Base-by-base conservation (phyloP, 2,888 invertebrate species). In the Hylaea fasciaria region DNA sequence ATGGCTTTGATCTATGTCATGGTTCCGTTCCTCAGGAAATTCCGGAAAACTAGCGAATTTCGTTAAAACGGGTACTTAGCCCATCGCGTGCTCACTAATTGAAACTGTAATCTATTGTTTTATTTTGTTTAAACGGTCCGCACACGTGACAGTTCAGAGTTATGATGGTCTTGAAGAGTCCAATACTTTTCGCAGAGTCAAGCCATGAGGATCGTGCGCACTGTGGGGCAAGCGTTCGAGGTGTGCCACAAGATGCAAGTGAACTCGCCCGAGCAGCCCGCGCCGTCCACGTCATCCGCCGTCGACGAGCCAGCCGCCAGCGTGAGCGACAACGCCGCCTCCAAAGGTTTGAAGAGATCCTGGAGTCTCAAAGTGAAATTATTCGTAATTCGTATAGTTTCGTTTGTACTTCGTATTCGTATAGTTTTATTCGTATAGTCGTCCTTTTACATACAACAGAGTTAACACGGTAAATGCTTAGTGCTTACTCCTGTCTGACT, bases 191-290 rank as follows among this genome's bases (percentile, higher is more conserved):
- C 65, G 12, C 95, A 99, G 99, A 98, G 96, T 89, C 98, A 99
- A 94, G 99, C 99, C 35, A 98, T 99, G 98, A 95, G 97, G 74
- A 97, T 99, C 74, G 99, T 99, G 64, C 95, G 99, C 78, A 99
- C 99, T 8, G 98, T 99, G 72, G 99, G 99, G 47, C 99, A 99
- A 92, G 99, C 99, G 39, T 99, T 99, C 92, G 99, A 99, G 92
- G 99, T 99, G 86, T 99, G 99, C 94, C 99, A 99, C 94, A 98
- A 98, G 93, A 94, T 97, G 91, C 96, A 96, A 80, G 93, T 94
- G 78, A 95, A 94, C 74, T 80, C 89, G 3, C 86, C 91, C 0
- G 87, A 84, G 2, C 82, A 89, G 44, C 85, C 86, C 0, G 87
- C 77, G 0, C 80, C 89, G 0, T 89, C 89, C 16, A 88, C 91